Evolutionary conservation across 1,140 invertebrate species (phyloP).

Genomic region (Leptinotarsa defecta): DNA sequence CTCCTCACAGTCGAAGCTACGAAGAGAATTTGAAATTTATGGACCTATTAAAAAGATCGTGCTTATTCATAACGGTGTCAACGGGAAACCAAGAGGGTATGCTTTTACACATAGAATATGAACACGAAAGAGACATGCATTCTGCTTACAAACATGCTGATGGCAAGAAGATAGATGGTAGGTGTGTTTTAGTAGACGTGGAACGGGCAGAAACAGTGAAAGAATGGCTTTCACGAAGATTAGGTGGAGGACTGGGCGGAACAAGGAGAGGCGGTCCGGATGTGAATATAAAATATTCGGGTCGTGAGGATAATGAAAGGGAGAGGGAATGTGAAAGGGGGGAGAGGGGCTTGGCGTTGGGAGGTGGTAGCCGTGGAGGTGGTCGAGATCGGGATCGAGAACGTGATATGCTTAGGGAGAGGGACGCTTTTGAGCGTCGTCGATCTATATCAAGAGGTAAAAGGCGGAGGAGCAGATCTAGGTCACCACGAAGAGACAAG

Average conservation of each 20-base stretch:
- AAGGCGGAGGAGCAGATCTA: slow-evolving; percentile 60
- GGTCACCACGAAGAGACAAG: slow-evolving; percentile 64
- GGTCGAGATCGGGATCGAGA: slow-evolving; percentile 53
- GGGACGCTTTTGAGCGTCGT: slow-evolving; percentile 45
- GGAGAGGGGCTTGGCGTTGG: slow-evolving; percentile 60
- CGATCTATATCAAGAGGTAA: slow-evolving; percentile 58
- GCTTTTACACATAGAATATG: slow-evolving; percentile 99
- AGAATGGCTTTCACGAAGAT: slow-evolving; percentile 93
- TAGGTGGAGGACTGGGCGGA: slow-evolving; percentile 93
- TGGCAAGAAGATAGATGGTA: slow-evolving; percentile 99
- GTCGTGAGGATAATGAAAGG: slow-evolving; percentile 86
- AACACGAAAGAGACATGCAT: slow-evolving; percentile 99
- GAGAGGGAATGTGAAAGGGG: slow-evolving; percentile 79
- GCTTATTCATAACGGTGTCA: slow-evolving; percentile 80
- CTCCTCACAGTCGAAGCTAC: slow-evolving; percentile 95
- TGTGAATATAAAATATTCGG: slow-evolving; percentile 95
- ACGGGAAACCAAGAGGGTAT: slow-evolving; percentile 94
- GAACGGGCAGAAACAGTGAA: slow-evolving; percentile 97
- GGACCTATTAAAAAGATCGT: slow-evolving; percentile 97
- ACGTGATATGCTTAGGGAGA: background rate
- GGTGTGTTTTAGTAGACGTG: slow-evolving; percentile 97
- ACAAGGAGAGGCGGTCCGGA: slow-evolving; percentile 91
- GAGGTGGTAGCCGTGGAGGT: slow-evolving; percentile 54
- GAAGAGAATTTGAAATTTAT: slow-evolving; percentile 97
- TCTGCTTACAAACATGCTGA: slow-evolving; percentile 99